These are phyloP conservation scores for Trididemnum clinides DNA, from an alignment of 23 tunicate species.

Conservation along the genomic window DNA sequence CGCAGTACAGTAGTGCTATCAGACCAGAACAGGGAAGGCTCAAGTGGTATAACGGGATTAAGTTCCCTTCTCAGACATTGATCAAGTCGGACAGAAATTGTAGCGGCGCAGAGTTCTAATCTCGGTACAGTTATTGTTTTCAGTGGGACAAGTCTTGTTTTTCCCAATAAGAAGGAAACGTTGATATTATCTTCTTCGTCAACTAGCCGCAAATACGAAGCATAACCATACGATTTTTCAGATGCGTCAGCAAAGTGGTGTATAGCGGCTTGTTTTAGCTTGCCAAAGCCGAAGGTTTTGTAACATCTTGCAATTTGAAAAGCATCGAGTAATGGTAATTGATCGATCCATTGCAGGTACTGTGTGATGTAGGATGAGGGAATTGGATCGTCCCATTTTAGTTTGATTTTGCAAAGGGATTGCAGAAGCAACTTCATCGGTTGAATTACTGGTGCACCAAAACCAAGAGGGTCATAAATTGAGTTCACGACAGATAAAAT, in stretches of 20 bases:
- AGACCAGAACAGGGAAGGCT: slow-evolving; percentile 45
- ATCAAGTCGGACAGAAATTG: slow-evolving; percentile 26
- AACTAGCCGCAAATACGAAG: slow-evolving; percentile 43
- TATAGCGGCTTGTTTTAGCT: neutral
- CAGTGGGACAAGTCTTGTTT: slow-evolving; percentile 51
- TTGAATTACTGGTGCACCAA: slow-evolving; percentile 43
- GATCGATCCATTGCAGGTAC: slow-evolving; percentile 9
- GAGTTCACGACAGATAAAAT: slow-evolving; percentile 37
- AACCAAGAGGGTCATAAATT: slow-evolving; percentile 47
- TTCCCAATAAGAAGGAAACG: slow-evolving; percentile 45
- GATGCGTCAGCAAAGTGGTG: slow-evolving; percentile 70
- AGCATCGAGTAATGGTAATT: neutral
- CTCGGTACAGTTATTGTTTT: slow-evolving; percentile 40
- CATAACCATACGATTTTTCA: slow-evolving; percentile 49
- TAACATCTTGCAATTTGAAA: slow-evolving; percentile 40
- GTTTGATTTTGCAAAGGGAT: slow-evolving; percentile 5
- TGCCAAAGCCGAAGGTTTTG: slow-evolving; percentile 14
- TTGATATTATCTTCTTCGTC: slow-evolving; percentile 11
- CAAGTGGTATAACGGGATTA: neutral
- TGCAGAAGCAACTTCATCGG: slow-evolving; percentile 49
- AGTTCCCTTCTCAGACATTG: slow-evolving; percentile 23
- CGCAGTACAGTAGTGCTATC: slow-evolving; percentile 60
- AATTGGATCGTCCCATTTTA: slow-evolving; percentile 46
- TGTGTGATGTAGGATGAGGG: neutral
- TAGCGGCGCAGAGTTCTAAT: slow-evolving; percentile 54